Evolutionary conservation across 1,140 invertebrate species (phyloP), one percentile per base, ranked within the genome.

Genomic region (Habropoda laboriosa): DNA sequence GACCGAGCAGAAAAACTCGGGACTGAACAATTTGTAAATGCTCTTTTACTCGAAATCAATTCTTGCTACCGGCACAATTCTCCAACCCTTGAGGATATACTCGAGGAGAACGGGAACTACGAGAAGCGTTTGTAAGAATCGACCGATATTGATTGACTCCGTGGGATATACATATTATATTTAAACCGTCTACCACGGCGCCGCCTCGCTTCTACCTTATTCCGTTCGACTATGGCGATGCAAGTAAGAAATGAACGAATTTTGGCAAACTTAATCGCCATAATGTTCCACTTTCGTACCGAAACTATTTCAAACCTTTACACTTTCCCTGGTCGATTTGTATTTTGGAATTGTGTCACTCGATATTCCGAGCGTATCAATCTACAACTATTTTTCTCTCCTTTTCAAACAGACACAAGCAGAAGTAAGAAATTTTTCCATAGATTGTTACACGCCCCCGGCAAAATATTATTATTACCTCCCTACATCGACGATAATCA

Each of bases 381-480:
- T 24, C 3, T n/a, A n/a, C n/a, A n/a, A 27, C 8, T 18, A 63
- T 27, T 24, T 3, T 40, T 27, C 13, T 10, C 7, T 2, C 30
- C 4, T 35, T 40, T 40, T n/a, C 21, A 13, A 24, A 16, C 10
- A 47, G 3, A 16, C 58, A n/a, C 21, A 30, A 12, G 16, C 18
- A 47, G 27, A 68, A 53, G 45, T 32, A 35, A 42, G 42, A 38
- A 30, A 45, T 45, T 77, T 42, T 58, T 12, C 12, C 53, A n/a
- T 2, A 5, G 40, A n/a, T 38, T 47, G 55, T 68, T 70, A 27
- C 12, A 27, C 6, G 38, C 30, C 24, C 70, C 38, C 32, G 35
- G 16, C 18, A 24, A 10, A 74, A 57, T 73, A 79, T 57, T 71
- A 81, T 81, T 81, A 71, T 81, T 81, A 81, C 49, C 66, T 13